Evolutionary conservation across 53 echinoderm and acorn worm genomes (phyloP).

Genomic region (Glandiceps talaboti): DNA sequence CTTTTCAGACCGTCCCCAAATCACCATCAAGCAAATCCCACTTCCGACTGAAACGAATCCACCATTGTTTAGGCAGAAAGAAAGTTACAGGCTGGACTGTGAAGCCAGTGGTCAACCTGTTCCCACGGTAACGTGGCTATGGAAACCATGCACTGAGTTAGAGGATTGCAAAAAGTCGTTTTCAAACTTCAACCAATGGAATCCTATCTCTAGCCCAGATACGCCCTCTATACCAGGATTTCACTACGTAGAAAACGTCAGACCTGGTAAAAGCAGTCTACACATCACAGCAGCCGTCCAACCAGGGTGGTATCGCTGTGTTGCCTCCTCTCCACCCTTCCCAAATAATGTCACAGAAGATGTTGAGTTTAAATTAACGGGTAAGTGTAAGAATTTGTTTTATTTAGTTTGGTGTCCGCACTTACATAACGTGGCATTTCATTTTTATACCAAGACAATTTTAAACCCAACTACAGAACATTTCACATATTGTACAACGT

Average conservation of each 20-base stretch:
- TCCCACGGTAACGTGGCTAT: slow-evolving; percentile 48
- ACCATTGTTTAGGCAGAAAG: slow-evolving; percentile 22
- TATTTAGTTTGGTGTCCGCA: too few species aligned
- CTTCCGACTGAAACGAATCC: slow-evolving; percentile 9
- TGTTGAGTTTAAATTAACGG: not conserved
- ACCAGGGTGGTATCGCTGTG: not conserved
- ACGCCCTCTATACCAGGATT: not conserved
- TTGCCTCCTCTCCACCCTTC: not conserved
- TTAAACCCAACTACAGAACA: not conserved
- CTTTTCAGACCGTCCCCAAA: slow-evolving; percentile 9
- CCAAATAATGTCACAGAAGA: not conserved
- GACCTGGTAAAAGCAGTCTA: not conserved
- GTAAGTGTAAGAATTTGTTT: not conserved
- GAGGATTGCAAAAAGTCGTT: not conserved
- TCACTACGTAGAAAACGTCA: not conserved
- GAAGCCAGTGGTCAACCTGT: slow-evolving; percentile 46
- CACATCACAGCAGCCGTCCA: not conserved
- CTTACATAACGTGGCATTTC: too few species aligned
- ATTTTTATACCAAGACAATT: not conserved
- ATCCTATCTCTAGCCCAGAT: not conserved
- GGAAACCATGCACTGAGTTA: slow-evolving; percentile 5
- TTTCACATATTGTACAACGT: too few species aligned
- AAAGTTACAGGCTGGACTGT: slow-evolving; percentile 36
- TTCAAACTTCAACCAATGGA: not conserved
- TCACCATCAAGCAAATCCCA: slow-evolving; percentile 23